Conservation (phyloP, 2,113 vertebrate genomes). For the Channa maculata region DNA sequence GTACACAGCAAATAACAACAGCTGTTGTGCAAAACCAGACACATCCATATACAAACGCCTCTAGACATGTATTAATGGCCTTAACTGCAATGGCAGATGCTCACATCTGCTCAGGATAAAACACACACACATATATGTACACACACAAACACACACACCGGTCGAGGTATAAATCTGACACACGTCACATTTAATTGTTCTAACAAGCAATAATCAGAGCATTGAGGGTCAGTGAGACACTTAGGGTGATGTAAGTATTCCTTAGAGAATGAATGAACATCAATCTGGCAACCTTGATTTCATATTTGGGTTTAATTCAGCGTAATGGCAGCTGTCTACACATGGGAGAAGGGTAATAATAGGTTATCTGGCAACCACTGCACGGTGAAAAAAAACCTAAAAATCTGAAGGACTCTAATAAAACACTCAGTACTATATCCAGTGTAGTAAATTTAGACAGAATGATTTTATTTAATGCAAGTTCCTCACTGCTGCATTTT, state of each 20-base stretch:
- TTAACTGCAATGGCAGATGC: conserved; percentile 66
- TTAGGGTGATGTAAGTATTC: conserved; percentile 72
- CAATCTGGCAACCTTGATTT: conserved; percentile 70
- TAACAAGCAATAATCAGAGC: conserved; percentile 76
- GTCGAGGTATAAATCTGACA: conserved; percentile 66
- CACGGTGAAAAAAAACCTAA: neutral
- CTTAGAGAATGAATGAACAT: conserved; percentile 58
- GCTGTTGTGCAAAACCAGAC: conserved; percentile 54
- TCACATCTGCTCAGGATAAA: conserved; percentile 70
- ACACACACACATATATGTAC: conserved; percentile 41
- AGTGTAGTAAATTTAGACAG: neutral
- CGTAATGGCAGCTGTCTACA: conserved; percentile 57
- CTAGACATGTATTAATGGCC: conserved; percentile 75
- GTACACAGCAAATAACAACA: conserved; percentile 52
- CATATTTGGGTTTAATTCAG: conserved; percentile 66
- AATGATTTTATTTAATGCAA: conserved; percentile 16
- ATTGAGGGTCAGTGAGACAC: conserved; percentile 65
- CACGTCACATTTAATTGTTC: conserved; percentile 73
- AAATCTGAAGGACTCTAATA: conserved; percentile 2
- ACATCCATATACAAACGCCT: conserved; percentile 67
- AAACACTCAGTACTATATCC: neutral
- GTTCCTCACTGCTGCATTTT: neutral
- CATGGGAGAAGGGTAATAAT: conserved; percentile 51
- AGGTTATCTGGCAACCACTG: conserved; percentile 43
- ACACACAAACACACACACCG: conserved; percentile 45